Evolutionary conservation across 35 echinoderm and acorn worm species (phyloP).

Genomic region (Ptychodera flava): DNA sequence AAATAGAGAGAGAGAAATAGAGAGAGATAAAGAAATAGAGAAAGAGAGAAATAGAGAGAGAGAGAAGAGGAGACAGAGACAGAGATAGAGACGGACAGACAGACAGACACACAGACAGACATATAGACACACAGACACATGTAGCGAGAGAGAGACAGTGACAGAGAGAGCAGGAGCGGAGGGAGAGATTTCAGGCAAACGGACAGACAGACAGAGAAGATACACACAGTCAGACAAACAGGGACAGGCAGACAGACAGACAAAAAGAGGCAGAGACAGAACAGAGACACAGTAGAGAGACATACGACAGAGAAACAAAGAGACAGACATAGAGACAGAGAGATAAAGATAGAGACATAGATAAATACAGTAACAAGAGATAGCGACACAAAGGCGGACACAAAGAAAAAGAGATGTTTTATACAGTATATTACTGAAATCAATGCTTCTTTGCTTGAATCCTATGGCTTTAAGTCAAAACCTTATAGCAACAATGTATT

Average conservation of each 20-base stretch:
- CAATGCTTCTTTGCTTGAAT: too few relatives aligned
- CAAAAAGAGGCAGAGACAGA: too few relatives aligned
- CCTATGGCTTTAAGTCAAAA: too few relatives aligned
- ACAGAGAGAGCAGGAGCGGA: background rate
- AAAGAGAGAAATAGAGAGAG: background rate
- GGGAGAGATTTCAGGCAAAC: too few relatives aligned
- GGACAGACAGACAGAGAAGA: too few relatives aligned
- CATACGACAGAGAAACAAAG: too few relatives aligned
- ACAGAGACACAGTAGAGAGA: too few relatives aligned
- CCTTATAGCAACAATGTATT: too few relatives aligned
- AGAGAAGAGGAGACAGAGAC: background rate
- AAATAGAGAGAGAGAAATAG: background rate
- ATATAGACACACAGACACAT: background rate
- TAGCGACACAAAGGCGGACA: background rate
- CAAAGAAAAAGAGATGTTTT: background rate
- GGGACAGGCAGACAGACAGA: too few relatives aligned
- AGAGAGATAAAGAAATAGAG: background rate
- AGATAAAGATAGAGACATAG: background rate
- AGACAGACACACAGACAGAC: conserved; percentile 2
- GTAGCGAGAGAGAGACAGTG: background rate
- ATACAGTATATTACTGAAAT: too few relatives aligned
- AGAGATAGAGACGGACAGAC: background rate
- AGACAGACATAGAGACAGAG: background rate
- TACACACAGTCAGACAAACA: too few relatives aligned
- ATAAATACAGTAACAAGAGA: too few relatives aligned